Conservation (phyloP, 2,888 invertebrate genomes). For the Brenthis ino region DNA sequence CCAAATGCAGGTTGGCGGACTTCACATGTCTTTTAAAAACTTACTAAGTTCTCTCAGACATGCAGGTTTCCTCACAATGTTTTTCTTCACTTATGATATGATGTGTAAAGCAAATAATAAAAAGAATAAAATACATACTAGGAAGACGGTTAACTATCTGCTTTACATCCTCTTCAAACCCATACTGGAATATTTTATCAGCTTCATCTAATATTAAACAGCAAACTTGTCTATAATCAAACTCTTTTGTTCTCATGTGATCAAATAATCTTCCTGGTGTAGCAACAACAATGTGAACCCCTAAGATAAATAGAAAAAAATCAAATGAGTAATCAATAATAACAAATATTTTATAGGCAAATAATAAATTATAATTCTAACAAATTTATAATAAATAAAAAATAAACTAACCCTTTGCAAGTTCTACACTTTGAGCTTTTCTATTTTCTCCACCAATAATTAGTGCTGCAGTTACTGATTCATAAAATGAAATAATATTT, state of each 20-base stretch:
- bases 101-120: background rate
- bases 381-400: background rate
- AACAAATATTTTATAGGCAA: background rate
- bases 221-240: slow-evolving; percentile 93
- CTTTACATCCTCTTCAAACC: slow-evolving; percentile 97
- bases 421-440: slow-evolving; percentile 91
- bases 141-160: slow-evolving; percentile 95
- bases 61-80: no score
- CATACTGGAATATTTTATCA: slow-evolving; percentile 97
- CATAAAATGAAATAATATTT: slow-evolving; percentile 90
- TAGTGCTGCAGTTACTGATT: slow-evolving; percentile 91
- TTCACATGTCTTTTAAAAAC: no score
- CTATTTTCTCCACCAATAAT: slow-evolving; percentile 97
- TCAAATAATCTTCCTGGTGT: slow-evolving; percentile 97
- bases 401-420: slow-evolving; percentile 84
- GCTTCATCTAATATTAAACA: slow-evolving; percentile 98
- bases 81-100: background rate
- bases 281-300: slow-evolving; percentile 94
- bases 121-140: slow-evolving; percentile 79
- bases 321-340: background rate
- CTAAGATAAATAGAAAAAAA: slow-evolving; percentile 60
- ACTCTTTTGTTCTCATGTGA: slow-evolving; percentile 95
- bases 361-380: background rate
- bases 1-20: no score
- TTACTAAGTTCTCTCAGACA: no score